Percentiles rank a stretch among this genome's conserved stretches.
phyloP scores from a whole-genome alignment of 2,888 invertebrate genomes.

The Melipona bicolor region DNA sequence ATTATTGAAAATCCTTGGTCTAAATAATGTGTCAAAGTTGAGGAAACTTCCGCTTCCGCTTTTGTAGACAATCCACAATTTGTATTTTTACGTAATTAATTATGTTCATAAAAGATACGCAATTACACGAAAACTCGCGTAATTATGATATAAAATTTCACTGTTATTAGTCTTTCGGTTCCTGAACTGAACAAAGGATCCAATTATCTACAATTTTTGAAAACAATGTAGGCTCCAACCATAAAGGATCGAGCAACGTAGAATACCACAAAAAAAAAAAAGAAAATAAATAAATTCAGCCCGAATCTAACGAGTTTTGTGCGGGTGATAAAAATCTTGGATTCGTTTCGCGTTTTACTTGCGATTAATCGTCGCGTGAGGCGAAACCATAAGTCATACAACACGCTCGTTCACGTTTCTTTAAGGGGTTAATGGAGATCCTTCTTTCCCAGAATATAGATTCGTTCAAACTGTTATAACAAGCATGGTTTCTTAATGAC shows the following conservation, averaged over 20 bases:
- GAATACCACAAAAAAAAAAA: not conserved
- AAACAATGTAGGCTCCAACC: not conserved
- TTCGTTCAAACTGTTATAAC: not conserved
- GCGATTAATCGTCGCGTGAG: conserved; percentile 6
- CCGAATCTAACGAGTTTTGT: not conserved
- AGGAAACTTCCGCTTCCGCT: not conserved
- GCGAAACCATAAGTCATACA: conserved; percentile 9
- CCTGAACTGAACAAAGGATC: not conserved
- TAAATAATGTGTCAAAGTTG: not conserved
- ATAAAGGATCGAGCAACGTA: not conserved
- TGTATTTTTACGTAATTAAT: not conserved
- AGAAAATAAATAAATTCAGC: not conserved
- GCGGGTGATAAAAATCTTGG: conserved; percentile 15
- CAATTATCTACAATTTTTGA: no score
- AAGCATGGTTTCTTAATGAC: not conserved
- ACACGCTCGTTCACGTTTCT: not conserved
- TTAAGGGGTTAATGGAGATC: not conserved
- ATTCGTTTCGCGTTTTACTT: conserved; percentile 8
- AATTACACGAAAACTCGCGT: not conserved
- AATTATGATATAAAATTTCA: no score
- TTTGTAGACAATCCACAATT: not conserved
- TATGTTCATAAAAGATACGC: not conserved
- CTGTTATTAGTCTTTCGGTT: not conserved
- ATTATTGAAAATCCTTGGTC: not conserved
- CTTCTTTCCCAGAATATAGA: not conserved